Base-by-base conservation (phyloP, 2,888 invertebrate species). In the Pterostichus madidus region DNA sequence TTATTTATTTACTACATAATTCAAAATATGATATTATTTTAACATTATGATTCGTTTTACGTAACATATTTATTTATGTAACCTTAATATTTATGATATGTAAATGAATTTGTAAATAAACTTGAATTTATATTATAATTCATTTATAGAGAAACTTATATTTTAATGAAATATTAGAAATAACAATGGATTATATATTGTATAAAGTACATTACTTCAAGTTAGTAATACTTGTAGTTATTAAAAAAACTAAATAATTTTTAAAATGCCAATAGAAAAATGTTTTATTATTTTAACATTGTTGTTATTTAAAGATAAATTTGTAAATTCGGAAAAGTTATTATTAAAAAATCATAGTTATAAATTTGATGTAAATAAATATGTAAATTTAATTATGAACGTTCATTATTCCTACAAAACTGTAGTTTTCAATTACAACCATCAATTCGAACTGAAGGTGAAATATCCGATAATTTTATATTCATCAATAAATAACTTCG, bases 91-190 rank as follows among this genome's bases (percentile, higher is more conserved):
- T 64, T 35, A 35, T 31, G 31, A n/a, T 64, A 64, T 32, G 35
- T 35, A 64, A 64, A 35, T 35, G 59, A 59, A 24, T 59, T 59
- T 24, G 24, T 59, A 59, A 59, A 59, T 59, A 59, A 59, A 59
- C 5, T 59, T 15, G 13, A 10, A 11, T 59, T 24, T 24, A 15
- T 24, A 24, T 17, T 59, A 24, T 39, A 39, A 39, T 39, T 39
- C 39, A 39, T 24, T 59, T 59, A 24, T n/a, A 24, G 0, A 59
- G 31, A 24, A 59, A 59, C 7, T 52, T 59, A 56, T n/a, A n/a
- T 56, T 59, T 11, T 3, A 24, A 1, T 59, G 24, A 24, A 59
- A 15, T 59, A 10, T 59, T 17, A 59, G 2, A 39, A 6, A 39
- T 39, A 39, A 39, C 24, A 24, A 24, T 24, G 24, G 3, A 24